These are phyloP conservation scores for Pogonomyrmex californicus DNA, from an alignment of 1,140 invertebrate genomes.

Conservation along the genomic window DNA sequence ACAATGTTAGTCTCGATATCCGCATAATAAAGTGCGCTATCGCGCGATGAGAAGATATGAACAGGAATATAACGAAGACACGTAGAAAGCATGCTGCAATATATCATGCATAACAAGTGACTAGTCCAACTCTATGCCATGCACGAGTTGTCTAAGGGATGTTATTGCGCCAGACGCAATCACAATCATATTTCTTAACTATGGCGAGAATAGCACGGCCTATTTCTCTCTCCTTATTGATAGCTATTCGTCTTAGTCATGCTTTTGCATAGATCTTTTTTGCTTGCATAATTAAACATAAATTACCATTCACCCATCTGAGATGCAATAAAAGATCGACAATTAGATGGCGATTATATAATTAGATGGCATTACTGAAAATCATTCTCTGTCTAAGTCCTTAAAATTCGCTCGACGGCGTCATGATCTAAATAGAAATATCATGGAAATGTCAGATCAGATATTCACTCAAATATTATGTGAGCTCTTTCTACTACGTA, in stretches of 20 bases:
- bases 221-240: conserved; percentile 57
- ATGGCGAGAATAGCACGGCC: conserved; percentile 39
- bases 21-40: conserved; percentile 71
- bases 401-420: conserved; percentile 29
- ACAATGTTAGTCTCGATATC: conserved; percentile 73
- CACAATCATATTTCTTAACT: conserved; percentile 75
- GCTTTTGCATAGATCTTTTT: not conserved
- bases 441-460: conserved; percentile 48
- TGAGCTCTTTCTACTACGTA: conserved; percentile 19
- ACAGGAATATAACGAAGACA: conserved; percentile 76
- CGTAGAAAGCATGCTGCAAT: conserved; percentile 76
- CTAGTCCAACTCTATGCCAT: conserved; percentile 70
- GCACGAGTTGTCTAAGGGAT: conserved; percentile 74
- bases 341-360: not conserved
- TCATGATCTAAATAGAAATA: not conserved
- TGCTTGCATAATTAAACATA: not conserved
- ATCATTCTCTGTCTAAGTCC: not conserved
- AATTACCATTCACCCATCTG: not conserved
- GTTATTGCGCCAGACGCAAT: conserved; percentile 72
- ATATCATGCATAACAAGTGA: conserved; percentile 80
- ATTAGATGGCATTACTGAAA: not conserved
- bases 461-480: conserved; percentile 40
- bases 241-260: not conserved
- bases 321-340: no score
- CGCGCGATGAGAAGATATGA: conserved; percentile 73